These are phyloP conservation scores for Caenorhabditis latens DNA, from an alignment of 1,140 invertebrate genomes.

Conservation along the genomic window DNA sequence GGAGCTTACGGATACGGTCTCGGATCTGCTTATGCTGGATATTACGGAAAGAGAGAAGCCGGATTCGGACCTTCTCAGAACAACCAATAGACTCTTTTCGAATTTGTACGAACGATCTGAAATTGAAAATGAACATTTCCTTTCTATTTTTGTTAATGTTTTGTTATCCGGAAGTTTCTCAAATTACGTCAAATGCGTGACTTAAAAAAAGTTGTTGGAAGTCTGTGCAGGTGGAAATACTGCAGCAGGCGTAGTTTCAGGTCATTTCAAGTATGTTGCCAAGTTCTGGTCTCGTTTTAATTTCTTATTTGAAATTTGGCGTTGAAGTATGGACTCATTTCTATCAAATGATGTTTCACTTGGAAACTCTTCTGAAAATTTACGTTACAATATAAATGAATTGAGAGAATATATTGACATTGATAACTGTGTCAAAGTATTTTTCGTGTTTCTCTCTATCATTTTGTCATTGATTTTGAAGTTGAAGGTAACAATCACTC, in stretches of 20 bases:
- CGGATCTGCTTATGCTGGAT: constrained; percentile 50
- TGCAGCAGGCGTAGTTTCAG: too few relatives aligned
- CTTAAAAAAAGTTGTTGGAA: too few relatives aligned
- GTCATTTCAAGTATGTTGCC: too few relatives aligned
- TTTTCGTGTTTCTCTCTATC: not conserved
- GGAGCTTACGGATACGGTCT: constrained; percentile 28
- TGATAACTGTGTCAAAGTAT: not conserved
- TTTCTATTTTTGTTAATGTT: not conserved
- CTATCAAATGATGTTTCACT: too few relatives aligned
- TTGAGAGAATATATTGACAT: not conserved
- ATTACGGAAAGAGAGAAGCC: constrained; percentile 52
- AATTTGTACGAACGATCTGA: constrained; percentile 43
- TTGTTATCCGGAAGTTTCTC: too few relatives aligned
- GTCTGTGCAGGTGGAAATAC: too few relatives aligned
- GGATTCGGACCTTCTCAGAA: constrained; percentile 41
- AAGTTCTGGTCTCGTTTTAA: too few relatives aligned
- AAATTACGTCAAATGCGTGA: too few relatives aligned
- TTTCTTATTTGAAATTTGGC: too few relatives aligned
- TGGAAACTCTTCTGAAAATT: too few relatives aligned
- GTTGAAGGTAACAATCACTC: not conserved
- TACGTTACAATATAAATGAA: too few relatives aligned
- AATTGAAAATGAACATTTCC: not conserved
- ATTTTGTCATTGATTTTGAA: not conserved
- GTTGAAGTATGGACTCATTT: too few relatives aligned
- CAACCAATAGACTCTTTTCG: not conserved